Evolutionary conservation across 2,888 invertebrate species (phyloP), one percentile per base, ranked within the genome.

Genomic region (Conomelus anceps): DNA sequence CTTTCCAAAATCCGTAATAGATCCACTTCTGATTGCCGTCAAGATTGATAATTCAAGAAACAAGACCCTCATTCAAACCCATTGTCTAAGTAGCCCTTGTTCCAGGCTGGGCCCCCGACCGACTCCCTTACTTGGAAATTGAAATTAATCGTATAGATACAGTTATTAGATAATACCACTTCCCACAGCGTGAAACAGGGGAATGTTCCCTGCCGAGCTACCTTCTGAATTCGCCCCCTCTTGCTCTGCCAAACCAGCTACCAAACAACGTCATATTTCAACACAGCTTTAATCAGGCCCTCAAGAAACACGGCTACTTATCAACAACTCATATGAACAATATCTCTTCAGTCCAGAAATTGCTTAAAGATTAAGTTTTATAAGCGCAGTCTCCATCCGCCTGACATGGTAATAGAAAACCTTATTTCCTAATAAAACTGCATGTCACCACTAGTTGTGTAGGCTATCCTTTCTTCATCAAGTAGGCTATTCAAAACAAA

Each of bases 71-170:
- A 34, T 34, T 34, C 34, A n/a, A 63, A n/a, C n/a, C 63, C 63
- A n/a, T 63, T 63, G 63, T 63, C n/a, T 63, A n/a, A 63, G 63
- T 63, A 63, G 63, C 34, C 34, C 17, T 17, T 34, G 34, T 34
- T 34, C 9, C 63, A 63, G 63, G n/a, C 63, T n/a, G 20, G 63
- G n/a, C 63, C 63, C 63, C 63, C 63, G 63, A 63, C 63, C 63
- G 63, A 63, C 63, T 63, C 63, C n/a, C 63, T 63, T 63, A n/a
- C 63, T n/a, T 7, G n/a, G n/a, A 88, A 89, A 90, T 90, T 89
- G 90, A 90, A 90, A 89, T 90, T 90, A 90, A 90, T 90, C 90
- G 90, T 88, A 23, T 89, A 90, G 90, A 90, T 90, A 86, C 89
- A 85, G 90, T 90, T 88, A 86, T 63, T 84, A 88, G 90, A 90